A percentile compares a stretch with the other conserved stretches of the same genome.
Evolutionary conservation across 2,888 invertebrate genomes (phyloP).

Genomic region (Saturnia japonica): DNA sequence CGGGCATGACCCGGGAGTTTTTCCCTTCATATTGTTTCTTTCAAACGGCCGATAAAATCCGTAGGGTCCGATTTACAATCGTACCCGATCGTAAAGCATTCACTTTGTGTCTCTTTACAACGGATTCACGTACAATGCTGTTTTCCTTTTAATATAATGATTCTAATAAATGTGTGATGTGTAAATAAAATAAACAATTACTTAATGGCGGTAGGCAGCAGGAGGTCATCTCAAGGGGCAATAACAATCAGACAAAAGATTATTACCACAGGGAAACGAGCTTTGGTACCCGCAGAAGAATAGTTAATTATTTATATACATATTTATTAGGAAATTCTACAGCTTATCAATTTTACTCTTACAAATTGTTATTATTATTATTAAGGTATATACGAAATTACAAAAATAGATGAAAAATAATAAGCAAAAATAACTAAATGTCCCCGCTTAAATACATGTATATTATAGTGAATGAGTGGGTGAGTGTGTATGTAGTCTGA

Average conservation of each 20-base stretch:
- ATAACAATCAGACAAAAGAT: background rate
- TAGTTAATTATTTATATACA: no score
- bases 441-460: no score
- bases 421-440: no score
- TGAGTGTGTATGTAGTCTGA: no score
- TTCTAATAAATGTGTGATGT: no score
- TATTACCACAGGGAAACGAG: background rate
- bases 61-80: conserved; percentile 52
- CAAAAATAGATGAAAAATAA: no score
- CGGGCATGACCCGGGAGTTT: conserved; percentile 41
- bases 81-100: conserved; percentile 17
- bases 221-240: background rate
- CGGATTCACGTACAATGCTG: conserved; percentile 15
- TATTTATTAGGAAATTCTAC: no score
- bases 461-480: no score
- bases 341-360: no score
- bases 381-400: no score
- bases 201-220: background rate
- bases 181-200: background rate
- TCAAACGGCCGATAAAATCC: conserved; percentile 57
- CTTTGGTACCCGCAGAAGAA: background rate
- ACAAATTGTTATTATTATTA: no score
- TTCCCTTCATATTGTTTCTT: conserved; percentile 59
- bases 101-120: conserved; percentile 13
- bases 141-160: no score